Conservation (phyloP, 2,888 invertebrate species). For the Thymelicus sylvestris region DNA sequence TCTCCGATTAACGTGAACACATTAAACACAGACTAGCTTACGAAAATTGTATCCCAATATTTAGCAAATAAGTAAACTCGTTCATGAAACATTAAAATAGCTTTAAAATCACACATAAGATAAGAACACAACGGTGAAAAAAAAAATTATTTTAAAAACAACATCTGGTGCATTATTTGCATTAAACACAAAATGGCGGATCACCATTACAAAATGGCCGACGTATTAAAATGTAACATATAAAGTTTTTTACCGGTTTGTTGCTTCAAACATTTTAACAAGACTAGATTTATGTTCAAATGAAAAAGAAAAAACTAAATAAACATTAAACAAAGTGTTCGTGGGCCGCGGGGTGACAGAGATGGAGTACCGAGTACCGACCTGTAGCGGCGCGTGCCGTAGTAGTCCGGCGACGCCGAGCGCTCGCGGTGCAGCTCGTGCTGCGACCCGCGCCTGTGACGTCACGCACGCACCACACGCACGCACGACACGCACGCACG, state of each 20-base stretch:
- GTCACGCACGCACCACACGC: constrained; percentile 30
- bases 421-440: constrained; percentile 88
- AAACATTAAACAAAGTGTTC: constrained; percentile 24
- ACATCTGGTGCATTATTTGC: too few relatives aligned
- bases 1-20: constrained; percentile 14
- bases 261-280: too few relatives aligned
- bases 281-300: neutral
- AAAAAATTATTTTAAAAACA: neutral
- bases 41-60: constrained; percentile 10
- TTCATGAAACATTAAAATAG: constrained; percentile 2
- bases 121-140: neutral
- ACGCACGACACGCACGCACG: constrained; percentile 72
- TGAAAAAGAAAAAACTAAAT: constrained; percentile 18
- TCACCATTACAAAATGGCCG: too few relatives aligned
- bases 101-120: neutral
- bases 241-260: too few relatives aligned
- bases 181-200: too few relatives aligned
- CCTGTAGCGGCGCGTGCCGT: constrained; percentile 91
- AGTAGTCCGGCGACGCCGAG: constrained; percentile 90
- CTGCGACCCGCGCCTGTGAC: constrained; percentile 88
- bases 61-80: constrained; percentile 10
- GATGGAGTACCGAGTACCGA: constrained; percentile 73
- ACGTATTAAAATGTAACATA: too few relatives aligned
- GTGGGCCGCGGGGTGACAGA: too few relatives aligned
- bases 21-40: constrained; percentile 21